phyloP scores from a whole-genome alignment of 1,140 invertebrate species.

The Drosophila neocordata region DNA sequence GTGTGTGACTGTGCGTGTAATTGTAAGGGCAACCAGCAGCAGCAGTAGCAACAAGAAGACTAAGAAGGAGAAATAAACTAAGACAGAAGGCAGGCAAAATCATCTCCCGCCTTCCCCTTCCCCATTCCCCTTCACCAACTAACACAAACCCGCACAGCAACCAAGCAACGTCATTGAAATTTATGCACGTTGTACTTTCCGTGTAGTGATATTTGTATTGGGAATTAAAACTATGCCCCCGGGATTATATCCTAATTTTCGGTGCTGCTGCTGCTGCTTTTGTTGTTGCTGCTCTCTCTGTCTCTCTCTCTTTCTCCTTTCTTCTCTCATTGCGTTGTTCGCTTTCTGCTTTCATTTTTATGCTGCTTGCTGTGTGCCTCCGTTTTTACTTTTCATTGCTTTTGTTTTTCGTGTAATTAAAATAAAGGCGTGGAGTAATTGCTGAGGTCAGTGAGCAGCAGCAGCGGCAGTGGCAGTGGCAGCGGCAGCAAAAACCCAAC shows the following conservation, averaged over 20 bases:
- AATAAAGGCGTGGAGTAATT: slow-evolving; percentile 81
- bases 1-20: slow-evolving; percentile 77
- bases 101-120: neutral
- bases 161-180: slow-evolving; percentile 74
- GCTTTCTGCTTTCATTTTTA: slow-evolving; percentile 22
- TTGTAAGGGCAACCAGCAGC: slow-evolving; percentile 58
- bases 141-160: slow-evolving; percentile 37
- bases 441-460: slow-evolving; percentile 72
- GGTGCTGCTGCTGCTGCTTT: slow-evolving; percentile 44
- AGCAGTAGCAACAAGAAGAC: slow-evolving; percentile 26
- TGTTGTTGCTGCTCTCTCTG: slow-evolving; percentile 21
- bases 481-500: slow-evolving; percentile 15
- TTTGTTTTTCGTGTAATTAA: slow-evolving; percentile 78
- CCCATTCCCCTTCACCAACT: neutral
- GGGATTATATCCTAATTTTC: slow-evolving; percentile 80
- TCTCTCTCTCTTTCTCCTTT: neutral
- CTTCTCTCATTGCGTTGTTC: slow-evolving; percentile 10
- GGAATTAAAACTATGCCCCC: slow-evolving; percentile 80
- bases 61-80: slow-evolving; percentile 35
- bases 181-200: slow-evolving; percentile 79
- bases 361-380: slow-evolving; percentile 15
- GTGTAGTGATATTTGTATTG: slow-evolving; percentile 81
- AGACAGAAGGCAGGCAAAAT: slow-evolving; percentile 41
- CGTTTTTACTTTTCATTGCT: slow-evolving; percentile 78
- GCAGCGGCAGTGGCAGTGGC: slow-evolving; percentile 33